Conservation (phyloP, 2,888 invertebrate genomes). For the Megalurothrips usitatus region DNA sequence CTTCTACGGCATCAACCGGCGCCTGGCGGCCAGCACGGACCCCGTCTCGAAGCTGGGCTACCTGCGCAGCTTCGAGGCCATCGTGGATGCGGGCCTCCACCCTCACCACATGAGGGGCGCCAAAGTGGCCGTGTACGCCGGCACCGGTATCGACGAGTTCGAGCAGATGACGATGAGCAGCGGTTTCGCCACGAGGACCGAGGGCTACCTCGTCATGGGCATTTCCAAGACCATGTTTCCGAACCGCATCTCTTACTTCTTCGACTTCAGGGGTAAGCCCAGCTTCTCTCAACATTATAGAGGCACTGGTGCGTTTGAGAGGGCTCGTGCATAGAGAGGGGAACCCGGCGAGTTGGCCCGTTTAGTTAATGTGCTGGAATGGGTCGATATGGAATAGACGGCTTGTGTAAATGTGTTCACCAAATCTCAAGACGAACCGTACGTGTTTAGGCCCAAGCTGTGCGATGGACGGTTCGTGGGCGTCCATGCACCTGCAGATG, state of each 20-base stretch:
- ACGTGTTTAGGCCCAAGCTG: slow-evolving; percentile 50
- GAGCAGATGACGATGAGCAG: slow-evolving; percentile 39
- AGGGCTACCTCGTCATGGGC: slow-evolving; percentile 63
- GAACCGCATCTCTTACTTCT: slow-evolving; percentile 57
- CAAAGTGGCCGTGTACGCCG: slow-evolving; percentile 47
- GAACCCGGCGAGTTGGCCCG: no score
- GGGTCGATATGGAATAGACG: no score
- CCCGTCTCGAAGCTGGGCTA: slow-evolving; percentile 48
- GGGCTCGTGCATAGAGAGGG: no score
- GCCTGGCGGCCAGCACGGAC: slow-evolving; percentile 49
- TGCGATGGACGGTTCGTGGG: slow-evolving; percentile 62
- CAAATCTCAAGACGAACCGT: no score
- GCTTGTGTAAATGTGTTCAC: no score
- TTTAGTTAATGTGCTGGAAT: no score
- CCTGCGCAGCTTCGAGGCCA: slow-evolving; percentile 49
- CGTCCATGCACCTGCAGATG: slow-evolving; percentile 58
- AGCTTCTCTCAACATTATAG: no score
- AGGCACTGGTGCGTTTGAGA: no score
- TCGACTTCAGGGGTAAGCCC: slow-evolving; percentile 53
- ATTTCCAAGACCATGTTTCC: slow-evolving; percentile 59
- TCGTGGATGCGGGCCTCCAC: slow-evolving; percentile 46
- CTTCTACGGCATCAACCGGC: slow-evolving; percentile 50
- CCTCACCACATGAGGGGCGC: slow-evolving; percentile 41
- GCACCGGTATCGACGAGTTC: slow-evolving; percentile 48
- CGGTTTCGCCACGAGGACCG: slow-evolving; percentile 33